Evolutionary conservation across 2,888 invertebrate species (phyloP), one percentile per base, ranked within the genome.

Genomic region (Dryomyza anilis): DNA sequence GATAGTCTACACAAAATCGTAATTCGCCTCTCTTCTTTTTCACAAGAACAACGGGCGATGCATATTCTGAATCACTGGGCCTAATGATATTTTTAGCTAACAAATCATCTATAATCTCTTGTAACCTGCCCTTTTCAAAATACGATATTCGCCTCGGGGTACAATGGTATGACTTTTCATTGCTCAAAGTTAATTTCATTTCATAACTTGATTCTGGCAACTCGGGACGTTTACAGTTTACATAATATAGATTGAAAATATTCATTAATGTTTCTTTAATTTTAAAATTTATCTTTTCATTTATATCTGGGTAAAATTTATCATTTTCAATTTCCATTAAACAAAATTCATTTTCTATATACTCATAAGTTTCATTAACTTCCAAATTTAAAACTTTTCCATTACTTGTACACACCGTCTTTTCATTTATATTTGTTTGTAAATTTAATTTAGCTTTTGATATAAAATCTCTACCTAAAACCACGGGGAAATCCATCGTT

Each of bases 311-410:
- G 3, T 39, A 14, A n/a, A 5, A n/a, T 6, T 14, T 14, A 39
- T 39, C 39, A 5, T 39, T 12, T 39, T 39, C n/a, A n/a, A 39
- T 39, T 14, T 39, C 39, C 39, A 39, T 39, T 39, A 39, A 39
- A 14, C 14, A 16, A 7, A 39, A 39, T 39, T 39, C 6, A 39
- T 16, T n/a, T 39, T 39, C 39, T 3, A n/a, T 39, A 14, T 39
- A 63, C 43, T 55, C 61, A 60, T n/a, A 65, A 48, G 25, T 63
- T 62, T 39, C 60, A 58, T 43, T 56, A n/a, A 64, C 27, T 56
- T 60, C 30, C 65, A 46, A 66, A 67, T 66, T 53, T 66, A 46
- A 8, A 71, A 50, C 27, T 62, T 43, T 50, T 69, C 69, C 29
- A 68, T 67, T 53, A 68, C 33, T 25, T 52, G 46, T 62, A 57